phyloP scores from a whole-genome alignment of 2,113 vertebrate genomes.

The Steatornis caripensis region DNA sequence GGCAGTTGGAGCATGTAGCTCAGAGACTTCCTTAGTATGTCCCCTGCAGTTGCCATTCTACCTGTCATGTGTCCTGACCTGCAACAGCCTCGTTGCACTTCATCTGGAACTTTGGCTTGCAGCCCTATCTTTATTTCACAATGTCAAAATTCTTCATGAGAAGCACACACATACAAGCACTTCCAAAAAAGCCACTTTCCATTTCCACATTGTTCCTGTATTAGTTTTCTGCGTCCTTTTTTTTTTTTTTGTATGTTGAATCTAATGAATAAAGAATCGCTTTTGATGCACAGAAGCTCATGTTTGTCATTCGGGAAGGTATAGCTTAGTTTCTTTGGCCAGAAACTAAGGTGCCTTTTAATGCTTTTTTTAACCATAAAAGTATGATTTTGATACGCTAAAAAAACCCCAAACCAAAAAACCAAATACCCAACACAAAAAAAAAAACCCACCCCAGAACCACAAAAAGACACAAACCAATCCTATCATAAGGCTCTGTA shows the following conservation, averaged over 20 bases:
- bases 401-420: neutral
- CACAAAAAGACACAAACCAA: neutral
- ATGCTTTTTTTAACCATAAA: neutral
- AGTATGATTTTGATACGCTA: neutral
- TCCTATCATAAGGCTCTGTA: neutral
- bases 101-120: neutral
- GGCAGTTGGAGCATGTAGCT: constrained; percentile 8
- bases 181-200: neutral
- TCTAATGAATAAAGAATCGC: neutral
- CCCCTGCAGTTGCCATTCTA: neutral
- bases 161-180: neutral
- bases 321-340: neutral
- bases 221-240: neutral
- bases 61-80: neutral
- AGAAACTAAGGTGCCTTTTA: neutral
- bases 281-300: neutral
- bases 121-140: constrained; percentile 18
- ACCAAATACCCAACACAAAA: neutral
- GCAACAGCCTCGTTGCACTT: constrained; percentile 28
- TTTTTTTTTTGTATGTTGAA: neutral
- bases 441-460: neutral
- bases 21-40: neutral
- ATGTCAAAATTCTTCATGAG: neutral
- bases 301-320: neutral
- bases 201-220: constrained; percentile 27